Evolutionary conservation across 2,888 invertebrate species (phyloP), one percentile per base, ranked within the genome.

Genomic region (Epiblema foenella): DNA sequence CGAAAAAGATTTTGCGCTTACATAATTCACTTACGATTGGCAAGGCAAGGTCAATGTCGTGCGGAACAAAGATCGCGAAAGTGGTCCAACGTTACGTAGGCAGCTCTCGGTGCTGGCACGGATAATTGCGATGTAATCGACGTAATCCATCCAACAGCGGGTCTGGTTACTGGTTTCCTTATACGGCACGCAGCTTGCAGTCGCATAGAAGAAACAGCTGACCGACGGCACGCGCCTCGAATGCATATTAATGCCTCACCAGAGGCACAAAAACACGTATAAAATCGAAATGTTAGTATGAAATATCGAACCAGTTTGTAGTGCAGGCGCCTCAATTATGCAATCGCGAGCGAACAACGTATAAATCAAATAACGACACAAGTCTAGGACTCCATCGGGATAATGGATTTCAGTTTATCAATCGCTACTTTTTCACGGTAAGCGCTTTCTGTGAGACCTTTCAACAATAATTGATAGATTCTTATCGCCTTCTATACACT

Each of bases 71-170:
- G 90, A 90, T 88, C 89, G 91, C 88, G 92, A 93, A 92, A 93
- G 93, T 92, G 91, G 88, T 88, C 84, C 84, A 81, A 79, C 81
- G 85, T 86, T 85, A 85, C 84, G 87, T 85, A 81, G 83, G 81
- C 83, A 77, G 83, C 79, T 81, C 81, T 78, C 81, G 79, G 58
- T 83, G 46, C 46, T 81, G 83, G 85, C 83, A 78, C 86, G 86
- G 86, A 90, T 91, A 91, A 92, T 92, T 91, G 91, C 91, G 86
- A 89, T 89, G 91, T 92, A 93, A 93, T 92, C 90, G 88, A 68
- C 87, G 92, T 92, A 93, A 92, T 93, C 90, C 91, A 89, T 90
- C 91, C 89, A 81, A 86, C 77, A 83, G 73, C 59, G 69, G 66
- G 68, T 57, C 70, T 62, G 70, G 76, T 69, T 86, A 78, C 90